phyloP scores from a whole-genome alignment of 2,113 vertebrate genomes.

The Tragelaphus strepsiceros region DNA sequence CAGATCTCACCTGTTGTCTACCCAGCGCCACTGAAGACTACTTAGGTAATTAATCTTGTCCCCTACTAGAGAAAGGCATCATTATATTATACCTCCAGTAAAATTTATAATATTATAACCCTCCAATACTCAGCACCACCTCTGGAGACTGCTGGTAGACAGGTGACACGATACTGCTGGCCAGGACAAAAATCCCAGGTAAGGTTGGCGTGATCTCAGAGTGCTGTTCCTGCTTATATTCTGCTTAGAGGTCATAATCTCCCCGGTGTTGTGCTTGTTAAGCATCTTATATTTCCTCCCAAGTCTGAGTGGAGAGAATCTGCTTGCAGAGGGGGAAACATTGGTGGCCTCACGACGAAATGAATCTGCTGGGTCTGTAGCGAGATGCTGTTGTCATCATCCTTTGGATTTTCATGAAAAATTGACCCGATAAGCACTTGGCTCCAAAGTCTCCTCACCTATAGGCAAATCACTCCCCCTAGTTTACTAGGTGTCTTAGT shows the following conservation, averaged over 20 bases:
- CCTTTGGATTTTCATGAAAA: not conserved
- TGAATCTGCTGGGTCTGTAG: not conserved
- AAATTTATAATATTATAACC: not conserved
- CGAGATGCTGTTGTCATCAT: not conserved
- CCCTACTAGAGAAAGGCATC: not conserved
- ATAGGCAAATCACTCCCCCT: not conserved
- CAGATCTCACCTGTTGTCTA: not conserved
- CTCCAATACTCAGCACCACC: not conserved
- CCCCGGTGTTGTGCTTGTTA: not conserved
- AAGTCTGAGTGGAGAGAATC: not conserved
- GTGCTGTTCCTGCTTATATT: not conserved
- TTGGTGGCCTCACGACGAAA: not conserved
- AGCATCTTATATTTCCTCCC: not conserved
- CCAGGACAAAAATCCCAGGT: not conserved
- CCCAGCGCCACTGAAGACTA: not conserved
- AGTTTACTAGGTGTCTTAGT: not conserved
- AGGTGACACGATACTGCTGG: not conserved
- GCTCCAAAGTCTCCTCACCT: not conserved
- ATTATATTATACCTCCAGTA: not conserved
- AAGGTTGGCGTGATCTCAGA: fast-evolving
- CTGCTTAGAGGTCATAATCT: not conserved
- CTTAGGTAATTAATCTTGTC: not conserved
- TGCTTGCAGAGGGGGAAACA: not conserved
- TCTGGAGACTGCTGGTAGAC: not conserved
- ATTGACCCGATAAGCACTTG: not conserved